phyloP scores from a whole-genome alignment of 2,888 invertebrate genomes.

The Tetrapedia diversipes region DNA sequence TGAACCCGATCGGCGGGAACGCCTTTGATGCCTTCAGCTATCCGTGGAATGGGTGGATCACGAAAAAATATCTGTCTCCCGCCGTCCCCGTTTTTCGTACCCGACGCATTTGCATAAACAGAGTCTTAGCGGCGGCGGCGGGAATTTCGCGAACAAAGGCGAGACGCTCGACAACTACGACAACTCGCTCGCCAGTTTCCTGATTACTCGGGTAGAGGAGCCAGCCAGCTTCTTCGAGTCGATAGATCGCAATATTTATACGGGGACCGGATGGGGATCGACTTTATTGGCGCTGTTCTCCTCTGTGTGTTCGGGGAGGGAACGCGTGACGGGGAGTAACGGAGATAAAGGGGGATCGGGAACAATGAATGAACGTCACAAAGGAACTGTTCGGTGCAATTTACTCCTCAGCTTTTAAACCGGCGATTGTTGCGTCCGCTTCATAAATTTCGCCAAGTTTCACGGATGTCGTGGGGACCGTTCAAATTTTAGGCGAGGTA shows the following conservation, averaged over 20 bases:
- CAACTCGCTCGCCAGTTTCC: background rate
- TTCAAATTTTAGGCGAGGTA: background rate
- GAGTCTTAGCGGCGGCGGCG: background rate
- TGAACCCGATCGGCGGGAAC: slow-evolving; percentile 54
- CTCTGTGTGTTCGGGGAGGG: too few relatives aligned
- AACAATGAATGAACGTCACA: slow-evolving; percentile 16
- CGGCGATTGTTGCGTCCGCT: slow-evolving; percentile 14
- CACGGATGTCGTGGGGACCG: background rate
- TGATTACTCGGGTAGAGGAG: background rate
- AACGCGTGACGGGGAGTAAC: background rate
- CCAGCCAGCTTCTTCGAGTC: slow-evolving; percentile 11
- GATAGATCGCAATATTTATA: slow-evolving; percentile 29
- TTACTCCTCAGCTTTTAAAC: slow-evolving; percentile 25
- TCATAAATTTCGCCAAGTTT: slow-evolving; percentile 10
- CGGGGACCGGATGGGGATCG: background rate
- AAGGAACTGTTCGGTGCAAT: slow-evolving; percentile 2
- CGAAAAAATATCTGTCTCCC: background rate
- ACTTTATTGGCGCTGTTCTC: slow-evolving; percentile 3
- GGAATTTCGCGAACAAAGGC: slow-evolving; percentile 10
- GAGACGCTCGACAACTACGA: too few relatives aligned
- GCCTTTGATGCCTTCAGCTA: slow-evolving; percentile 55
- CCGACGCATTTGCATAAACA: slow-evolving; percentile 37
- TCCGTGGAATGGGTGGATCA: too few relatives aligned
- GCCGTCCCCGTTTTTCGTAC: background rate
- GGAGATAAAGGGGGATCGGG: background rate